Percentiles rank a stretch among this genome's conserved stretches.
Conservation (phyloP, 1,140 invertebrate species). For the Drosophila ohnishii region DNA sequence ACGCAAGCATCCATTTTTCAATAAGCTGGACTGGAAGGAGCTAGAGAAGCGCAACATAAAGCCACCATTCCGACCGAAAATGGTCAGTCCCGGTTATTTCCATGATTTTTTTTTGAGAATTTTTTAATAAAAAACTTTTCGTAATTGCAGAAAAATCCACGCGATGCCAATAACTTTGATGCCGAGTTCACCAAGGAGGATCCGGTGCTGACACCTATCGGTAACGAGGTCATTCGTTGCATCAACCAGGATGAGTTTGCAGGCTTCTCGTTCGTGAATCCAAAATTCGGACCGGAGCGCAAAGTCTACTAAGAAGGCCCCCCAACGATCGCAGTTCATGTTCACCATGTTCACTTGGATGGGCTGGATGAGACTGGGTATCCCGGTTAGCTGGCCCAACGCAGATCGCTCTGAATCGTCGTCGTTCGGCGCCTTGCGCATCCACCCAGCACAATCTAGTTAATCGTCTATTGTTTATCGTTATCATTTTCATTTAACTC, state of each 20-base stretch:
- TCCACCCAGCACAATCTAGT: conserved; percentile 52
- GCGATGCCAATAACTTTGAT: conserved; percentile 99
- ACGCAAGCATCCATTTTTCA: conserved; percentile 96
- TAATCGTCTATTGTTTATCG: conserved; percentile 10
- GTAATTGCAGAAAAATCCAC: conserved; percentile 93
- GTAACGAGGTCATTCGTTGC: conserved; percentile 93
- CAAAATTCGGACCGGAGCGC: conserved; percentile 92
- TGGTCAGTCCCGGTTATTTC: conserved; percentile 87
- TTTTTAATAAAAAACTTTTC: neutral
- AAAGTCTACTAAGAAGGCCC: conserved; percentile 74
- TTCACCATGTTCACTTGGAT: conserved; percentile 29
- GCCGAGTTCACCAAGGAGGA: conserved; percentile 99
- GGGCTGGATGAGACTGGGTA: conserved; percentile 15
- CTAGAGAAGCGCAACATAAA: conserved; percentile 95
- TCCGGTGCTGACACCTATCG: conserved; percentile 96
- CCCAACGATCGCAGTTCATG: conserved; percentile 32
- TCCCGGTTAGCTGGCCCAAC: conserved; percentile 13
- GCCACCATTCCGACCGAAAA: conserved; percentile 99
- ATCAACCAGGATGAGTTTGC: conserved; percentile 98
- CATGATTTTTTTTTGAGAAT: no score
- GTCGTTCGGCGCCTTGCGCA: conserved; percentile 45
- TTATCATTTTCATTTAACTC: conserved; percentile 44
- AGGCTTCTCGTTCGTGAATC: conserved; percentile 98
- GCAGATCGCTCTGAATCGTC: conserved; percentile 29
- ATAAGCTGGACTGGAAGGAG: conserved; percentile 97